Conservation (phyloP, 2,888 invertebrate genomes). For the Cecidostiba fungosa region DNA sequence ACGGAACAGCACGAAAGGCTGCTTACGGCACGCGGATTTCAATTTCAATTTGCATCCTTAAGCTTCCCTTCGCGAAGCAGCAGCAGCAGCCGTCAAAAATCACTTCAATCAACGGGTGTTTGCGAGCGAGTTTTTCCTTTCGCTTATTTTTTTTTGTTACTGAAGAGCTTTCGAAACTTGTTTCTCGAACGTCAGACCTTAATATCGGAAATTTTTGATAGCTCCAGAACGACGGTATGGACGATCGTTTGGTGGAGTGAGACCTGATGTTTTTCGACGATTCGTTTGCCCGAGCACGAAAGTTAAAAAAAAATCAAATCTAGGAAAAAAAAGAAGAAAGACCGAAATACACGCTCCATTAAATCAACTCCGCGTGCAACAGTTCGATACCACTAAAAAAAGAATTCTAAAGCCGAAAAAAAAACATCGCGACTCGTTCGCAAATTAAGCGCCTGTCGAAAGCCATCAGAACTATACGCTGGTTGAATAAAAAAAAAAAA, state of each 20-base stretch:
- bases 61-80: background rate
- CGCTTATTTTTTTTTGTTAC: background rate
- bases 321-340: background rate
- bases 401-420: background rate
- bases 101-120: slow-evolving; percentile 43
- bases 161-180: slow-evolving; percentile 33
- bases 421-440: background rate
- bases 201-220: slow-evolving; percentile 2
- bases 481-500: background rate
- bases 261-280: background rate
- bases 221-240: background rate
- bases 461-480: background rate
- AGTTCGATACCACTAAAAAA: background rate
- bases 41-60: slow-evolving; percentile 55
- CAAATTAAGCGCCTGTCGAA: slow-evolving; percentile 39
- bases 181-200: slow-evolving; percentile 11
- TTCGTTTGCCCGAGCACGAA: background rate
- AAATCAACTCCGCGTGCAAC: background rate
- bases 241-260: background rate
- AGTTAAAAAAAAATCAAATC: background rate
- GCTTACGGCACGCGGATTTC: slow-evolving; percentile 41
- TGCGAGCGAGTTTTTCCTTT: background rate
- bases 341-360: background rate
- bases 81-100: slow-evolving; percentile 21
- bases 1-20: background rate